Conservation (phyloP, 2,888 invertebrate genomes). For the Nematopogon swammerdamellus region DNA sequence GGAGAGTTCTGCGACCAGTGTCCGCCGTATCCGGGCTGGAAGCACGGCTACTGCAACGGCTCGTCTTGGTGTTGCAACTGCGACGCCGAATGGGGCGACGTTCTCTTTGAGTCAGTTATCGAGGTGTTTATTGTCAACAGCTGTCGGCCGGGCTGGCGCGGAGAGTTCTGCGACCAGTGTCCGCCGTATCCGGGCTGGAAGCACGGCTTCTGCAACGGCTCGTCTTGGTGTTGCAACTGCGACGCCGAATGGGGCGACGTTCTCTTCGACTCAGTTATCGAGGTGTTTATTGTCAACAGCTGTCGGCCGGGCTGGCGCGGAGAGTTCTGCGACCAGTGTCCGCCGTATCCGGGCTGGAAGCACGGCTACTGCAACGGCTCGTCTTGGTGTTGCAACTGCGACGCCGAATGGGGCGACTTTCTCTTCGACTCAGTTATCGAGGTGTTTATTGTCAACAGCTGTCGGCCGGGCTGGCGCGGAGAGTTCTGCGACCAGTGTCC, state of each 20-base stretch:
- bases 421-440: slow-evolving; percentile 11
- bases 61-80: slow-evolving; percentile 86
- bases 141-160: slow-evolving; percentile 81
- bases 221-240: slow-evolving; percentile 85
- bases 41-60: too few species aligned
- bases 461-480: slow-evolving; percentile 81
- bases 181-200: slow-evolving; percentile 84
- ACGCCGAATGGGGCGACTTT: slow-evolving; percentile 20
- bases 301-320: slow-evolving; percentile 84
- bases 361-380: slow-evolving; percentile 90
- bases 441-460: slow-evolving; percentile 54
- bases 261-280: slow-evolving; percentile 82
- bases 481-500: slow-evolving; percentile 80
- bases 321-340: slow-evolving; percentile 78
- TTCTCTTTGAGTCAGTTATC: slow-evolving; percentile 12
- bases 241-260: slow-evolving; percentile 92
- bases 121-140: slow-evolving; percentile 32
- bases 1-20: slow-evolving; percentile 83
- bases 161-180: slow-evolving; percentile 79
- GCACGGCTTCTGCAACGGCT: slow-evolving; percentile 81
- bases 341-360: slow-evolving; percentile 85
- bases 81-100: slow-evolving; percentile 30
- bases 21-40: slow-evolving; percentile 82
- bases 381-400: slow-evolving; percentile 86
- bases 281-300: slow-evolving; percentile 44